Evolutionary conservation across 2,888 invertebrate genomes (phyloP).

Genomic region (Lydus trimaculatus): DNA sequence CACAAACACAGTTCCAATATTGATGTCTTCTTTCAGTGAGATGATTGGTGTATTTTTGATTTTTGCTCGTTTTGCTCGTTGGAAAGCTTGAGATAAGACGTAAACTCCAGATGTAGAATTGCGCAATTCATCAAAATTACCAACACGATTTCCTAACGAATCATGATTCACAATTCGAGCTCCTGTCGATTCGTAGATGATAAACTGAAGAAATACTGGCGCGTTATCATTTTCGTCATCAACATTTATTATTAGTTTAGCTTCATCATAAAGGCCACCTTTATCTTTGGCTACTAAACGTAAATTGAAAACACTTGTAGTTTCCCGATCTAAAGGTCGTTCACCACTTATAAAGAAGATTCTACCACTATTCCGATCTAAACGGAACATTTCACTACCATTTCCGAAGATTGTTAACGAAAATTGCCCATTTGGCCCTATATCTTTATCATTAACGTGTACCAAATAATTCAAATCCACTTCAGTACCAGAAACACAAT

Average conservation of each 20-base stretch:
- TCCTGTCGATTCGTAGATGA: constrained; percentile 73
- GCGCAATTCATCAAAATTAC: constrained; percentile 60
- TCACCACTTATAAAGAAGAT: constrained; percentile 65
- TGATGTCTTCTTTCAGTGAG: constrained; percentile 74
- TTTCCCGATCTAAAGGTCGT: constrained; percentile 74
- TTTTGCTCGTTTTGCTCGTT: constrained; percentile 46
- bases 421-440: constrained; percentile 73
- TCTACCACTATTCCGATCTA: constrained; percentile 71
- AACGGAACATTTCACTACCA: constrained; percentile 75
- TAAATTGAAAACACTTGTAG: constrained; percentile 71
- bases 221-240: constrained; percentile 85
- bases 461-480: constrained; percentile 74
- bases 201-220: constrained; percentile 74
- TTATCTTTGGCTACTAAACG: constrained; percentile 78
- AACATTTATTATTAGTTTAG: constrained; percentile 73
- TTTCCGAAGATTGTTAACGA: constrained; percentile 76
- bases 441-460: constrained; percentile 75
- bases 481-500: constrained; percentile 74
- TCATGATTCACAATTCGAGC: constrained; percentile 72
- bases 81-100: constrained; percentile 46
- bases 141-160: constrained; percentile 62
- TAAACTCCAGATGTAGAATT: constrained; percentile 45
- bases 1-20: constrained; percentile 73
- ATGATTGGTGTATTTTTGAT: constrained; percentile 66
- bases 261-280: constrained; percentile 78